phyloP scores from a whole-genome alignment of 2,113 vertebrate genomes.

The Sander vitreus region DNA sequence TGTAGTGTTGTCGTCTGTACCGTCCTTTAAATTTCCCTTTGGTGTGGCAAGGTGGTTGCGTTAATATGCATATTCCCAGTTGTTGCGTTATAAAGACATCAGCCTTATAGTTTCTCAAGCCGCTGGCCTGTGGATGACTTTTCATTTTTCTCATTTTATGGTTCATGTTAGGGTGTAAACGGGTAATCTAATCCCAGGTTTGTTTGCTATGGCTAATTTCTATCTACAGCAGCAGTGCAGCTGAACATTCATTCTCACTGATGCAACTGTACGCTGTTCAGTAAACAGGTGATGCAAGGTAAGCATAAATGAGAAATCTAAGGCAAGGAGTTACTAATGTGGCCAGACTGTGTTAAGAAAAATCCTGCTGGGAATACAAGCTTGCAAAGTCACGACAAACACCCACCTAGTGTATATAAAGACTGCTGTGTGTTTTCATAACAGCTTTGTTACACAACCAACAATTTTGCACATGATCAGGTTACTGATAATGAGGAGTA shows the following conservation, averaged over 20 bases:
- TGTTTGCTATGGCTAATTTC: constrained; percentile 1
- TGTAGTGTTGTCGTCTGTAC: too few species aligned
- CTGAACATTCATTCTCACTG: constrained; percentile 60
- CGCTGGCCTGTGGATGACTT: background rate
- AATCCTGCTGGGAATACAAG: background rate
- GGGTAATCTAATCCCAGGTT: constrained; percentile 16
- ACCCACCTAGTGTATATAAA: constrained; percentile 2
- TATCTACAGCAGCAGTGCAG: constrained; percentile 27
- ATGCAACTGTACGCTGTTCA: constrained; percentile 62
- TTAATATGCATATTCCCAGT: background rate
- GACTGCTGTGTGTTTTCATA: background rate
- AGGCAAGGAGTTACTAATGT: constrained; percentile 72
- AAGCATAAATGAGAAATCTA: constrained; percentile 74
- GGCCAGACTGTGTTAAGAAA: background rate
- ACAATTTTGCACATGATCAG: too few species aligned
- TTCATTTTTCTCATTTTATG: background rate
- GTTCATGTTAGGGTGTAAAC: background rate
- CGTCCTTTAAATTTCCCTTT: background rate
- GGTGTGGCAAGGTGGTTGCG: background rate
- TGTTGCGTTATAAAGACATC: background rate
- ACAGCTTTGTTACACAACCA: background rate
- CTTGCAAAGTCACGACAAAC: constrained; percentile 25
- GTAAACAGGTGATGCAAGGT: constrained; percentile 85
- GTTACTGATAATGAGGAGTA: background rate
- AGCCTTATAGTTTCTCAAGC: background rate